phyloP scores from a whole-genome alignment of 2,797 vertebrate genomes.

The Phoxinus dragarum region DNA sequence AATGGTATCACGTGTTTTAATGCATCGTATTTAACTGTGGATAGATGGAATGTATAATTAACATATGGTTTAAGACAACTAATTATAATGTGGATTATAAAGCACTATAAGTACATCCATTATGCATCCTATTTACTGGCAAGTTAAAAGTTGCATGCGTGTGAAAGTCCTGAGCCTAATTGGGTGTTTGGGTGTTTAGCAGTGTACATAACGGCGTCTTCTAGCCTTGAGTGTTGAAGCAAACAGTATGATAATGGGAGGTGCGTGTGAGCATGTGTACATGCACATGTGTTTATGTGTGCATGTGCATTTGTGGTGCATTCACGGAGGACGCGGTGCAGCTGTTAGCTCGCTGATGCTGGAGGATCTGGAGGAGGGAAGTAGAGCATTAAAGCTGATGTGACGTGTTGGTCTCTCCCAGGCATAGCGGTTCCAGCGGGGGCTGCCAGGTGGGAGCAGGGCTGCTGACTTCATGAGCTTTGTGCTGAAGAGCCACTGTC shows the following conservation, averaged over 20 bases:
- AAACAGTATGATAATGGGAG: constrained; percentile 44
- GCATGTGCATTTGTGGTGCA: constrained; percentile 48
- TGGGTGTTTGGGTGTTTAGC: constrained; percentile 40
- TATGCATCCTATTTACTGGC: not conserved
- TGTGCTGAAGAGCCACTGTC: constrained; percentile 53
- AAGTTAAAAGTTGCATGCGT: constrained; percentile 8
- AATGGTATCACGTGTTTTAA: not conserved
- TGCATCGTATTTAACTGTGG: not conserved
- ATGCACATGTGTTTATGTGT: constrained; percentile 27
- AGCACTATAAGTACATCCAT: not conserved
- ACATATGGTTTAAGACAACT: not conserved
- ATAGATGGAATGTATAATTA: not conserved
- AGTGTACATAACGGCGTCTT: constrained; percentile 40
- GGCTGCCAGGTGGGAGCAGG: constrained; percentile 55
- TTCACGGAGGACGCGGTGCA: constrained; percentile 56
- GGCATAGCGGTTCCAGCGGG: constrained; percentile 43
- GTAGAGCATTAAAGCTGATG: constrained; percentile 62
- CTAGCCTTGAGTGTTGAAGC: constrained; percentile 52
- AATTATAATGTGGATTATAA: constrained; percentile 2
- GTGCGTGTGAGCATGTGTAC: constrained; percentile 51
- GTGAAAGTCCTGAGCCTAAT: constrained; percentile 20
- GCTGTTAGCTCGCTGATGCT: constrained; percentile 61
- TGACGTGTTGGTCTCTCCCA: constrained; percentile 52
- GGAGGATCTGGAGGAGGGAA: constrained; percentile 58
- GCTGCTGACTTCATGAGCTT: constrained; percentile 50